Percentiles rank a stretch among this genome's conserved stretches.
Evolutionary conservation across 2,797 vertebrate genomes (phyloP).

Genomic region (Podarcis siculus): DNA sequence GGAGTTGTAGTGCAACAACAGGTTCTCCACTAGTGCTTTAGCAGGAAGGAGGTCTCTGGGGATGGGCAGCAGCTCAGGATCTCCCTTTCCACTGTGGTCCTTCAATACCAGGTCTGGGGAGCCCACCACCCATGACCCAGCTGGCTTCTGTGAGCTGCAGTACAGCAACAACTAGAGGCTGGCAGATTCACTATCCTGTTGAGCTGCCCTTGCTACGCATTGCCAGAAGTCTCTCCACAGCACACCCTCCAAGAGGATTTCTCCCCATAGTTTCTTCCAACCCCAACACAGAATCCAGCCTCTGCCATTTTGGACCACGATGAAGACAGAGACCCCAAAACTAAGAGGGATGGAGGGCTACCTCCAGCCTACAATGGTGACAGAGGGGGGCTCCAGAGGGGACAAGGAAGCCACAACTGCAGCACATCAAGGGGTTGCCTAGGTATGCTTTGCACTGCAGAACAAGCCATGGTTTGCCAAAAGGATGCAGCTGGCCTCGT

Average conservation of each 20-base stretch:
- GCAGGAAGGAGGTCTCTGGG: not conserved
- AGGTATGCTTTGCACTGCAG: not conserved
- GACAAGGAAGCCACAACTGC: fast-evolving
- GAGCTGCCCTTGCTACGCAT: no score
- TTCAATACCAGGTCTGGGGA: no score
- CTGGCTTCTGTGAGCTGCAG: no score
- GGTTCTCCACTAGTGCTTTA: not conserved
- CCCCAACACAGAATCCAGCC: fast-evolving
- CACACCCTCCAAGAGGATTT: not conserved
- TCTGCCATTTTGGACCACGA: fast-evolving
- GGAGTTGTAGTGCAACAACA: not conserved
- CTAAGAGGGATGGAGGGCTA: fast-evolving
- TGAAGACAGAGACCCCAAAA: fast-evolving
- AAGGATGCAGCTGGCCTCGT: not conserved
- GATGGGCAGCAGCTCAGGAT: no score
- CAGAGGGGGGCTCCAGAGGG: fast-evolving
- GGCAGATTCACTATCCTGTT: no score
- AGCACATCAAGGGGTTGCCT: not conserved
- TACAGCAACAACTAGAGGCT: no score
- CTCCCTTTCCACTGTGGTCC: no score
- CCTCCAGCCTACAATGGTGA: fast-evolving
- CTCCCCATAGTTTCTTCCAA: not conserved
- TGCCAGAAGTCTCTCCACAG: not conserved
- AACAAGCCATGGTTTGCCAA: fast-evolving
- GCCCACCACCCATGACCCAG: no score